Base-by-base conservation (phyloP, 2,797 vertebrate species). In the Pelobates cultripes region DNA sequence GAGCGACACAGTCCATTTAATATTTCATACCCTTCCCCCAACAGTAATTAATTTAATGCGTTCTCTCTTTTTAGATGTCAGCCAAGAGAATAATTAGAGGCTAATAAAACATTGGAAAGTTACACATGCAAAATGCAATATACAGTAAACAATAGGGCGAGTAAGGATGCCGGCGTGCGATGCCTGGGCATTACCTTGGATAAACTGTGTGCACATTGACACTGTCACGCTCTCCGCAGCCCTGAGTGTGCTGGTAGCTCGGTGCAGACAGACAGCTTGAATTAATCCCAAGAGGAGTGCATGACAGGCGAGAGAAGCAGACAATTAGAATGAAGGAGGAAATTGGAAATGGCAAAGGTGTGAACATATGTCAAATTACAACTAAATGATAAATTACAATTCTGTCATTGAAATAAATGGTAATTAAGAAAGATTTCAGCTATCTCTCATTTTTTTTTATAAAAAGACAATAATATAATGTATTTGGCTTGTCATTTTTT, bases 351-450 rank as follows among this genome's bases (percentile, higher is more conserved):
- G 95, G 95, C 95, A 96, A 96, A 96, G 95, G 96, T 95, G 95
- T 96, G 91, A 96, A 96, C 97, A 96, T 97, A 97, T 99, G 97
- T 99, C 97, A 98, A 97, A 98, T 98, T 96, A 97, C 96, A 94
- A 96, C 97, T 99, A 99, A 99, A 98, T 99, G 97, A 99, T 98
- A 97, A 99, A 99, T 98, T 97, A 96, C 96, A 97, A 96, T 98
- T 97, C 96, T 95, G 95, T 97, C 97, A 97, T 96, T 95, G 96
- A 94, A 95, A 95, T 95, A 93, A 93, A 92, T 86, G 85, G 92
- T 93, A 94, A 94, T 94, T 94, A 94, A 94, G 92, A 94, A 94
- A 91, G 93, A 94, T 94, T 94, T 92, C 91, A 87, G 92, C 90
- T 90, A 86, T 88, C 88, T 88, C 75, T 88, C 47, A 51, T 51